A percentile compares a stretch with the other conserved stretches of the same genome.
phyloP scores from a whole-genome alignment of 2,113 vertebrate species.

The Hystrix brachyura region DNA sequence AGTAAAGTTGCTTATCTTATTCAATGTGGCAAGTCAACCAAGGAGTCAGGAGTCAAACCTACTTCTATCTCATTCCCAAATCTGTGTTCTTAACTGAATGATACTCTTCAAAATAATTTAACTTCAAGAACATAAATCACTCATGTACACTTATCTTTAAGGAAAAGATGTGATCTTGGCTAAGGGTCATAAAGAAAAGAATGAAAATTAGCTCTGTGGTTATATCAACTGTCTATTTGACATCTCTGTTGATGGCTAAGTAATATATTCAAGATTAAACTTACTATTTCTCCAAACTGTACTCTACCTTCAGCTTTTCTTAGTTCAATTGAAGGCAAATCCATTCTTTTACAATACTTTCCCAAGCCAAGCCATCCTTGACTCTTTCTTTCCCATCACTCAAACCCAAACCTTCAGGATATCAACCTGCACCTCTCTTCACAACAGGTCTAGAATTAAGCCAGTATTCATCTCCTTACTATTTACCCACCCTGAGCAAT shows the following conservation, averaged over 20 bases:
- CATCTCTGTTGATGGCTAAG: constrained; percentile 6
- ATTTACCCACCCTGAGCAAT: neutral
- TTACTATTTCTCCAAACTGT: neutral
- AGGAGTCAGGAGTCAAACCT: neutral
- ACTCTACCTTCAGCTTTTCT: neutral
- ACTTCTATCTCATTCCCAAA: neutral
- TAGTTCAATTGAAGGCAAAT: neutral
- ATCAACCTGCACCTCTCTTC: neutral
- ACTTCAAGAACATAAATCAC: constrained; percentile 16
- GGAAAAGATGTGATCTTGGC: neutral
- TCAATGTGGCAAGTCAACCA: neutral
- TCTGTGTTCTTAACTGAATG: neutral
- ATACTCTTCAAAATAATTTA: constrained; percentile 41
- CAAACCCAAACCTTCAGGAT: neutral
- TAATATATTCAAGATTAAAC: neutral
- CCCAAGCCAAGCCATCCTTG: neutral
- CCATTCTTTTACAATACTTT: neutral
- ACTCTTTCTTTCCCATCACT: neutral
- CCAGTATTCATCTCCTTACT: no score
- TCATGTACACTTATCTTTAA: neutral
- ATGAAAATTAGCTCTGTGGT: neutral
- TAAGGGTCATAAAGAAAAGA: neutral
- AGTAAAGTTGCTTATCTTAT: neutral
- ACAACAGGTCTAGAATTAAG: neutral
- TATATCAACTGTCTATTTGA: neutral